Conservation (phyloP, 2,888 invertebrate species). For the Thalpophila matura region DNA sequence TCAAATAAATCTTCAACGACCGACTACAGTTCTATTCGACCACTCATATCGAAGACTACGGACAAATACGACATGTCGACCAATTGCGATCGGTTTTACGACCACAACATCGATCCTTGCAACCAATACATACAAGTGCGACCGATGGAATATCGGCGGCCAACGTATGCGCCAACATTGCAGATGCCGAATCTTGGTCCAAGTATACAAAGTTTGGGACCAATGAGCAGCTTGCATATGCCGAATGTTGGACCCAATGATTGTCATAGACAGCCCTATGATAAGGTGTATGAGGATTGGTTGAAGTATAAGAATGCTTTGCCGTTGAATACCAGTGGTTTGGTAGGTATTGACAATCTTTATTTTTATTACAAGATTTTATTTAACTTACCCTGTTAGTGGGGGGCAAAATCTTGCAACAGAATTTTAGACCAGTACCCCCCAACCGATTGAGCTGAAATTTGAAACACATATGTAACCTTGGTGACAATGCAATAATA, state of each 20-base stretch:
- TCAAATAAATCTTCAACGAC: slow-evolving; percentile 86
- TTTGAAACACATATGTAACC: too few relatives aligned
- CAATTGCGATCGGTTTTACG: slow-evolving; percentile 81
- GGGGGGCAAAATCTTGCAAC: too few relatives aligned
- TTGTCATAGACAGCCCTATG: slow-evolving; percentile 81
- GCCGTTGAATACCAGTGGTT: slow-evolving; percentile 84
- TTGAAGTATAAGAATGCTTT: slow-evolving; percentile 89
- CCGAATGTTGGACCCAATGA: slow-evolving; percentile 76
- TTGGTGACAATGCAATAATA: too few relatives aligned
- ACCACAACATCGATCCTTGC: slow-evolving; percentile 81
- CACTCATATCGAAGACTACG: slow-evolving; percentile 80
- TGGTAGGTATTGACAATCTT: slow-evolving; percentile 76
- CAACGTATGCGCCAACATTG: slow-evolving; percentile 65
- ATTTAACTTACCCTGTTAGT: background rate
- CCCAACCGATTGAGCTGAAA: too few relatives aligned
- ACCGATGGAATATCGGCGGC: slow-evolving; percentile 80
- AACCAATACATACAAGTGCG: slow-evolving; percentile 85
- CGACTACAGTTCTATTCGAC: slow-evolving; percentile 85
- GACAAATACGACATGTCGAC: slow-evolving; percentile 83
- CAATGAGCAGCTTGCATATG: slow-evolving; percentile 67
- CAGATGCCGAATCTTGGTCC: slow-evolving; percentile 78
- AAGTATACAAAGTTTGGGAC: slow-evolving; percentile 74
- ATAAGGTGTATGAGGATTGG: slow-evolving; percentile 90
- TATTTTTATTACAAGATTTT: too few relatives aligned
- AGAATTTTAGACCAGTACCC: too few relatives aligned